Evolutionary conservation across 1,140 invertebrate species (phyloP), one percentile per base, ranked within the genome.

Genomic region (Trissolcus basalis): DNA sequence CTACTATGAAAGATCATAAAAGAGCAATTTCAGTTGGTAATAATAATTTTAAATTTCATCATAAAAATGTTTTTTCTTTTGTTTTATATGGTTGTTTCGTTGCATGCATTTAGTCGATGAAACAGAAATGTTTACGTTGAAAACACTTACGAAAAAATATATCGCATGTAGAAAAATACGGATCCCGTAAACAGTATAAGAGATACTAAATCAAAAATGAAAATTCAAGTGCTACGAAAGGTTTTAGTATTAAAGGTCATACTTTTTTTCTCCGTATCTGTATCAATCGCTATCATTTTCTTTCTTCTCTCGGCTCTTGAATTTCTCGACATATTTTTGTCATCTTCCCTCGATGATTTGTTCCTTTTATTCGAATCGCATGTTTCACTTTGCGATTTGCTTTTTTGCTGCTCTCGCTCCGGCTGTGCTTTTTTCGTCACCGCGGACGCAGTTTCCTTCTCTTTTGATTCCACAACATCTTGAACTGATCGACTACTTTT

Each of bases 251-350:
- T 3, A 39, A 11, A 39, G 9, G 3, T 39, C 36, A 39, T 39
- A 71, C 70, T 73, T 65, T 73, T 73, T 41, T 60, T 73, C 0
- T 71, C 68, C n/a, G 43, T 16, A n/a, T 71, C 68, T 1, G 10
- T 12, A 48, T 72, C 60, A 4, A 33, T 27, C 10, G 16, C 44
- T 8, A 43, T 41, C n/a, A 60, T 9, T 50, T 55, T 65, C 54
- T 65, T 68, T 55, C 19, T 69, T 12, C 27, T 59, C 12, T 76
- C 72, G 12, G 49, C 32, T 67, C 44, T 67, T 35, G 59, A 47
- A 70, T n/a, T 71, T 41, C 48, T 56, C 12, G 44, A 43, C 45
- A 33, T 4, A 61, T 55, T 58, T 59, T 71, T 67, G 16, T 63
- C 56, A 61, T 71, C 49, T 32, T 68, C 53, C 32, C 13, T 68